Base-by-base conservation (phyloP, 2,888 invertebrate species). In the Incurvaria masculella region DNA sequence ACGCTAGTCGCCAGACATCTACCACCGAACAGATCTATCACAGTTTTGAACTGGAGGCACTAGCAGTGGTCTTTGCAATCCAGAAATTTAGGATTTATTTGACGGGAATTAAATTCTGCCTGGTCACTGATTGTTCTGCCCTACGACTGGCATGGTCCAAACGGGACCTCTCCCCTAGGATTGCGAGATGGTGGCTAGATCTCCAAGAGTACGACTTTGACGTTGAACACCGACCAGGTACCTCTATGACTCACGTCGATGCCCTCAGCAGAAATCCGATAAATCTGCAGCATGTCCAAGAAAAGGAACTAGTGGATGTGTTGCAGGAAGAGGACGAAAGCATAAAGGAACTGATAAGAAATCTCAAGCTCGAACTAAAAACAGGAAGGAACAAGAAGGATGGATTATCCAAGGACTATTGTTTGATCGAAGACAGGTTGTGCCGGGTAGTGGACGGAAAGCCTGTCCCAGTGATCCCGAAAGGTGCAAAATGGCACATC, bases 111-210 rank as follows among this genome's bases (percentile, higher is more conserved):
- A 33, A 45, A 10, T 45, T 45, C n/a, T 38, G 18, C 8, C 38
- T 45, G 21, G 38, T 45, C 21, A 45, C 45, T 10, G 64, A 64
- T 47, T 65, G 61, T 48, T 52, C 52, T n/a, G 59, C 61, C 2
- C 49, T 65, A 20, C 48, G 55, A 2, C 47, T 51, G 17, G 61
- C 60, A 1, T 46, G 62, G 20, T 52, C 51, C 5, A 63, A 62
- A 51, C 56, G 55, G 39, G 57, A 60, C 20, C 41, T 59, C 5
- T 52, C 55, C 8, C 61, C 63, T 1, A 42, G 61, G 33, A 60
- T 66, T n/a, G 61, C 55, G 5, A 48, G 61, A 26, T 63, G 65
- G 62, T 62, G 61, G 57, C 27, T 63, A 6, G 27, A 18, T 18
- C 49, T 57, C 1, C 60, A 59, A 48, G 63, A 65, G 40, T 64